Base-by-base conservation (phyloP, 1,140 invertebrate species). In the Nilaparvata lugens region DNA sequence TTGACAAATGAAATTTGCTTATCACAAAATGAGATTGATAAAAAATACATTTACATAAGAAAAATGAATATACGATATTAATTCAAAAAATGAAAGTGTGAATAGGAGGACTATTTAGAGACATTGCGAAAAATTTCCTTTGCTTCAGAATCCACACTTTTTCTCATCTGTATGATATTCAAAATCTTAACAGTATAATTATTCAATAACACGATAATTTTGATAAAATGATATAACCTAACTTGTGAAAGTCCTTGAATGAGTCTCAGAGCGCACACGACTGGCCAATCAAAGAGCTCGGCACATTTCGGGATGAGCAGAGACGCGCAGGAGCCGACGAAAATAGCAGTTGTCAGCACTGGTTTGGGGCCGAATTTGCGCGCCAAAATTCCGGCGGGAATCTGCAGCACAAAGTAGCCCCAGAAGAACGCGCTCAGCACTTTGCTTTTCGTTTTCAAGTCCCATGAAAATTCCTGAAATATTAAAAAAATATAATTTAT, bases 371-470 rank as follows among this genome's bases (percentile, higher is more conserved):
- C 85, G 56, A 80, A 82, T 9, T 71, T 78, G 55, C 83, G 77
- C 1, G 81, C 81, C 0, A 88, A 62, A 62, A 83, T 79, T 2
- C 86, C 87, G 5, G 81, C 86, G 0, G 86, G 81, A 2, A 92
- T 77, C 71, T 82, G 81, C 0, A 77, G 75, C 2, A 77, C 48
- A 2, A 77, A 65, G 56, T 84, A 84, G 0, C 86, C 86, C 78
- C 84, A 87, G 67, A 87, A 87, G 67, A 88, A 87, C 0, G 84
- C 78, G 40, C 82, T 82, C 14, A 87, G 71, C 5, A 87, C 75
- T 16, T 77, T 67, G 3, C 82, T 79, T 62, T 81, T 78, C 2
- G 78, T 74, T 5, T 70, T 56, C 9, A 77, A 72, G 62, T 74
- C 71, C 84, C 84, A 87, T 14, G 73, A 64, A 66, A 67, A 60